These are phyloP conservation scores for Eonycteris spelaea DNA, from an alignment of 2,113 vertebrate species.

Conservation along the genomic window DNA sequence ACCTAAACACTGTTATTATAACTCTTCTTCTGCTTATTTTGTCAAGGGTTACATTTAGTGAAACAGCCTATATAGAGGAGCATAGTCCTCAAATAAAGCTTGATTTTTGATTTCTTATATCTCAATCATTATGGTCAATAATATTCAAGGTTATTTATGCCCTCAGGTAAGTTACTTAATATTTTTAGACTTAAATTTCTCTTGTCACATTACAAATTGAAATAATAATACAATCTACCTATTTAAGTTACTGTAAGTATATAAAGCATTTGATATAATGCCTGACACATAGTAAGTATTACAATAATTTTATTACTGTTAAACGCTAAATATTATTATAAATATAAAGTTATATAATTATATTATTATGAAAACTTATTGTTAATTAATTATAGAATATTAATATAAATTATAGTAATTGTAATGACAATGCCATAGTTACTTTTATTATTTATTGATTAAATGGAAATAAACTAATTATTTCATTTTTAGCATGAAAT, in stretches of 20 bases:
- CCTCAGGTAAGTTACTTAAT: not conserved
- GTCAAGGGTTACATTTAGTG: not conserved
- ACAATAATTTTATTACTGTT: not conserved
- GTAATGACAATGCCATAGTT: not conserved
- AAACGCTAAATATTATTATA: not conserved
- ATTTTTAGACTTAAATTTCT: not conserved
- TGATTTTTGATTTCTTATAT: not conserved
- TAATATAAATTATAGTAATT: not conserved
- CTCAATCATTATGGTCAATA: not conserved
- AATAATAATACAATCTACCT: not conserved
- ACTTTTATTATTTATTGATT: not conserved
- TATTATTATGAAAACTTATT: not conserved
- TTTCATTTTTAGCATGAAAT: not conserved
- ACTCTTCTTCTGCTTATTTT: not conserved
- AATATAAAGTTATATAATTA: not conserved
- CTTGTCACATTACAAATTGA: not conserved
- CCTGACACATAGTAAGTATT: not conserved
- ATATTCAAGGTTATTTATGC: not conserved
- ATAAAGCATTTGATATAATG: not conserved
- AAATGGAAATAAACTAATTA: not conserved
- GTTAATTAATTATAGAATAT: not conserved
- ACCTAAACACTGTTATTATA: not conserved
- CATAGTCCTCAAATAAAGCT: not conserved
- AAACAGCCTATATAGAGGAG: not conserved
- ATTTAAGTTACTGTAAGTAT: not conserved